Evolutionary conservation across 1,140 invertebrate genomes (phyloP).

Genomic region (Sesamia nonagrioides): DNA sequence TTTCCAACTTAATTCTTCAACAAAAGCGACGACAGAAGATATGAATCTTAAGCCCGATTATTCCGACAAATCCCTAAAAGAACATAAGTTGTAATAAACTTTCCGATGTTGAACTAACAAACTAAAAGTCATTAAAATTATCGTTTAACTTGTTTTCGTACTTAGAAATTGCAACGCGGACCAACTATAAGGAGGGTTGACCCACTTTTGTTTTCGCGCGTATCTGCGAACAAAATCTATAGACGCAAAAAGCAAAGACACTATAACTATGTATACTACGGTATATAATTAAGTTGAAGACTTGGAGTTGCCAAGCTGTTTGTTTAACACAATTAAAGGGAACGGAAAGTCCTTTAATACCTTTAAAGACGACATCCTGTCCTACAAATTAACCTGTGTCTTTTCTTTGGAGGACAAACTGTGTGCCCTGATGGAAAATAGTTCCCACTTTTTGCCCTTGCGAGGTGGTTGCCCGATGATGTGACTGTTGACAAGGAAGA

Average conservation of each 20-base stretch:
- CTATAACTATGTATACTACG: conserved; percentile 10
- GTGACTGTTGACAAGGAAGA: no score
- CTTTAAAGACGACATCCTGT: conserved; percentile 5
- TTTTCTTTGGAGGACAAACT: no score
- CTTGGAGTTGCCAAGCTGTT: conserved; percentile 31
- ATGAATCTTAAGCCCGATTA: conserved; percentile 24
- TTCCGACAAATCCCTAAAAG: conserved; percentile 34
- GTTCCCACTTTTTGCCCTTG: no score
- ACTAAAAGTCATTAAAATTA: conserved; percentile 62
- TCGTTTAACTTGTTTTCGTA: conserved; percentile 53
- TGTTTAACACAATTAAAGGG: conserved; percentile 28
- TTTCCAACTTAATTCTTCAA: background rate
- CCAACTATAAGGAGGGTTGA: conserved; percentile 41
- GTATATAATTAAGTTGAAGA: conserved; percentile 26
- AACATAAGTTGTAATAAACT: conserved; percentile 40
- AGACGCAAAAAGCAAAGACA: conserved; percentile 25
- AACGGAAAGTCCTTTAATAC: conserved; percentile 33
- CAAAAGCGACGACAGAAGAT: conserved; percentile 4
- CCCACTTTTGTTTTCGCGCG: conserved; percentile 44
- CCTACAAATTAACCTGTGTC: background rate
- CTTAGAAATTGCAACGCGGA: conserved; percentile 24
- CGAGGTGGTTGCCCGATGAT: no score
- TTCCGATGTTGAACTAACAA: conserved; percentile 33
- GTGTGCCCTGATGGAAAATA: no score
- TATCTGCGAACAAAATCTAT: conserved; percentile 36